phyloP scores from a whole-genome alignment of 2,113 vertebrate genomes.

The Percopsis transmontana region DNA sequence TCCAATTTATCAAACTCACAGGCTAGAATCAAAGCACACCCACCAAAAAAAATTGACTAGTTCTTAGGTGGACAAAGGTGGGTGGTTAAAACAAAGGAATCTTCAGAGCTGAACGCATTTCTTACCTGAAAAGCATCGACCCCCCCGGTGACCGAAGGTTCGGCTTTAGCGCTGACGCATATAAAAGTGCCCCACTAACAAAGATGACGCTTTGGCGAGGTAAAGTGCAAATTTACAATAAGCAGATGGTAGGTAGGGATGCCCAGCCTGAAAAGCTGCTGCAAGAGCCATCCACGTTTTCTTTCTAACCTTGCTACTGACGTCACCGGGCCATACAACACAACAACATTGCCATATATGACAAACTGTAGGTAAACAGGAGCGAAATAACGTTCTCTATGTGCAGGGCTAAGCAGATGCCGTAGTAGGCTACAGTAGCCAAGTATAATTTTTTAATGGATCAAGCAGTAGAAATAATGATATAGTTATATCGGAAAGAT shows the following conservation, averaged over 20 bases:
- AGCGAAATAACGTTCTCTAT: too few species aligned
- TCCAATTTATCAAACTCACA: background rate
- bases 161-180: background rate
- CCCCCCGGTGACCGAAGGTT: conserved; percentile 19
- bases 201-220: background rate
- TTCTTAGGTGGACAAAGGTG: background rate
- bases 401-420: too few species aligned
- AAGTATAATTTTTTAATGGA: background rate
- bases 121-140: conserved; percentile 51
- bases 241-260: conserved; percentile 39
- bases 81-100: conserved; percentile 28
- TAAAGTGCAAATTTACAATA: conserved; percentile 14
- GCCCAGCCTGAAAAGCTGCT: background rate
- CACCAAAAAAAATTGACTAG: background rate
- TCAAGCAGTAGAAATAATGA: background rate
- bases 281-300: conserved; percentile 36
- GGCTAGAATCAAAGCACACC: background rate
- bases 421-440: background rate
- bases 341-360: background rate
- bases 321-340: conserved; percentile 54
- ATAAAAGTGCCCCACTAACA: conserved; percentile 11
- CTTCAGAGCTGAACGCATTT: background rate
- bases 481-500: too few species aligned
- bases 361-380: background rate
- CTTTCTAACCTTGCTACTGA: conserved; percentile 55